A percentile compares a stretch with the other conserved stretches of the same genome.
These are phyloP conservation scores for Sisyra terminalis DNA, from an alignment of 2,888 invertebrate genomes.

Conservation along the genomic window DNA sequence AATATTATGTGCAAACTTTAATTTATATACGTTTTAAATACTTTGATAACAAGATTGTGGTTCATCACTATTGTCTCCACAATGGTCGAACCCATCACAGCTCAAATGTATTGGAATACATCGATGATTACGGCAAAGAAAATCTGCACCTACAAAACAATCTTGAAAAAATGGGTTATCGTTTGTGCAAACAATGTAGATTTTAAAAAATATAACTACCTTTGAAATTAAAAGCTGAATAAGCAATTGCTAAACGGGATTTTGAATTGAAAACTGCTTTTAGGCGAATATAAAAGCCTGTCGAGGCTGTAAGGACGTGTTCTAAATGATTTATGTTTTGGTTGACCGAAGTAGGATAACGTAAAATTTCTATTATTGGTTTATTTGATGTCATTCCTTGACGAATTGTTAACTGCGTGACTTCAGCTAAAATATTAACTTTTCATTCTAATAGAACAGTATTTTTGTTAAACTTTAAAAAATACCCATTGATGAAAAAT, in stretches of 20 bases:
- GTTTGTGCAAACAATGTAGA: no score
- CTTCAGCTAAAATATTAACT: slow-evolving; percentile 28
- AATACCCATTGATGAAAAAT: slow-evolving; percentile 38
- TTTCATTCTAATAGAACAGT: neutral
- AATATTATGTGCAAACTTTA: neutral
- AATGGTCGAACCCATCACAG: slow-evolving; percentile 63
- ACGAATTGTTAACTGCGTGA: slow-evolving; percentile 42
- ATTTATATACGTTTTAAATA: slow-evolving; percentile 13
- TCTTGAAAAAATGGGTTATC: slow-evolving; percentile 26
- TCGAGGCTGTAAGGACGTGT: slow-evolving; percentile 40
- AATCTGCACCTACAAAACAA: slow-evolving; percentile 49
- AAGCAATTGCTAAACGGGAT: slow-evolving; percentile 48
- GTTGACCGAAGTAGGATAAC: slow-evolving; percentile 27
- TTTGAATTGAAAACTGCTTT: slow-evolving; percentile 43
- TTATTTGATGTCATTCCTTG: slow-evolving; percentile 51
- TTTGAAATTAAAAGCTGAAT: slow-evolving; percentile 51
- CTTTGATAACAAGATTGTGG: slow-evolving; percentile 38
- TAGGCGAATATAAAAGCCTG: slow-evolving; percentile 52
- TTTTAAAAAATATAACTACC: slow-evolving; percentile 25
- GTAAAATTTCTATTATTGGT: slow-evolving; percentile 36
- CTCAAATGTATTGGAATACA: slow-evolving; percentile 48
- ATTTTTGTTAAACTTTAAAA: slow-evolving; percentile 2
- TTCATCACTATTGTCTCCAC: slow-evolving; percentile 58
- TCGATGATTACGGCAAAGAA: slow-evolving; percentile 51
- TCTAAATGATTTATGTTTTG: slow-evolving; percentile 28